phyloP scores from a whole-genome alignment of 1,140 invertebrate genomes.

The Bactericera cockerelli region DNA sequence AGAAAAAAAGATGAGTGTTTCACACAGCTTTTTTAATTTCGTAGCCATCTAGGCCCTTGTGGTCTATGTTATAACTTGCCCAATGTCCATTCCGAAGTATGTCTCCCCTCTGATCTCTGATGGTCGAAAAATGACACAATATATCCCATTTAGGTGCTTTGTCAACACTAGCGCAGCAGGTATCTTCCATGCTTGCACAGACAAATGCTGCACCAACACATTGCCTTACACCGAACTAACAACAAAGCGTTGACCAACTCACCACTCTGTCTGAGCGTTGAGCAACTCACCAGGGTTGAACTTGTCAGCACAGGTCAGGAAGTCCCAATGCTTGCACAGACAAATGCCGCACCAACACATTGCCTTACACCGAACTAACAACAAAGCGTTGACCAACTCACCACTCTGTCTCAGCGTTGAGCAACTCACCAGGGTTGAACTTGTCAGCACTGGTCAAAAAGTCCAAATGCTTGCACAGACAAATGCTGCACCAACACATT shows the following conservation, averaged over 20 bases:
- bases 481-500: constrained; percentile 56
- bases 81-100: no score
- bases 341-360: constrained; percentile 51
- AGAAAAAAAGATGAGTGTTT: no score
- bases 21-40: no score
- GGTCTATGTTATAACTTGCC: no score
- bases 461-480: constrained; percentile 72
- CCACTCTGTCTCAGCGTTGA: constrained; percentile 76
- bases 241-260: constrained; percentile 81
- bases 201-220: constrained; percentile 48
- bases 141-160: no score
- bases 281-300: no score
- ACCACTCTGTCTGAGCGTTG: constrained; percentile 72
- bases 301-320: constrained; percentile 68
- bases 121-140: no score
- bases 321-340: constrained; percentile 75
- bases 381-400: constrained; percentile 80
- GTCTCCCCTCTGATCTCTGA: no score
- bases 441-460: constrained; percentile 71
- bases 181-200: constrained; percentile 79
- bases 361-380: constrained; percentile 78
- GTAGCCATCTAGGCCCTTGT: no score
- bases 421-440: no score
- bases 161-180: constrained; percentile 66
- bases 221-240: constrained; percentile 80